Base-by-base conservation (phyloP, 2,113 vertebrate genomes). In the Dicrurus megarhynchus region DNA sequence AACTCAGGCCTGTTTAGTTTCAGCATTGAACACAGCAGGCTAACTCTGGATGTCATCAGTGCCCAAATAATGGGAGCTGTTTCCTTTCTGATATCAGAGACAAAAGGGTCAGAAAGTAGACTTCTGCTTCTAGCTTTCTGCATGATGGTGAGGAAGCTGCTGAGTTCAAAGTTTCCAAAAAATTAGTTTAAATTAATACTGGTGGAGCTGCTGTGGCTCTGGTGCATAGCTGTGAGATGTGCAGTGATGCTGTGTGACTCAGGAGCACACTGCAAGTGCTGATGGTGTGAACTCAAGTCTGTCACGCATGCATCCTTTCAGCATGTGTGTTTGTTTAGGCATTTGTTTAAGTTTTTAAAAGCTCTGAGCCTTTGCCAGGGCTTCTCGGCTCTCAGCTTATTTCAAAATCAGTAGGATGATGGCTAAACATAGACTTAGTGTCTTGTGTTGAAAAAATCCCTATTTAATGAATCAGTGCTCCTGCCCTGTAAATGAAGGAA, bases 261-360 rank as follows among this genome's bases (percentile, higher is more conserved):
- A 20, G 37, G n/a, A 74, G 46, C 16, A 10, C 19, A 1, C 42
- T 74, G 32, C 24, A 42, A 26, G 22, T 41, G 41, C 50, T 81
- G 69, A 28, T 61, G 28, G 9, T 56, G n/a, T 61, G 42, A 23
- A 67, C 16, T 47, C 55, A 61, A 81, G 52, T 61, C 50, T 87
- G 53, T 76, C 53, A 64, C 27, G 27, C 30, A 47, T 2, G 0
- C 8, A 16, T 80, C 41, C 28, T 87, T 91, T 74, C 77, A 67
- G 64, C 23, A 2, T 47, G 22, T 41, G 46, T 67, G 27, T 80
- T 80, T 87, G 3, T 93, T 92, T 87, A 87, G 56, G 50, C 47
- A 63, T 61, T 86, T 56, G 18, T 79, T 96, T 81, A 84, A 89
- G 64, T 86, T 96, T 94, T 82, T 55, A 78, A 87, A 97, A 87